Evolutionary conservation across 2,888 invertebrate species (phyloP), one percentile per base, ranked within the genome.

Genomic region (Mythimna impura): DNA sequence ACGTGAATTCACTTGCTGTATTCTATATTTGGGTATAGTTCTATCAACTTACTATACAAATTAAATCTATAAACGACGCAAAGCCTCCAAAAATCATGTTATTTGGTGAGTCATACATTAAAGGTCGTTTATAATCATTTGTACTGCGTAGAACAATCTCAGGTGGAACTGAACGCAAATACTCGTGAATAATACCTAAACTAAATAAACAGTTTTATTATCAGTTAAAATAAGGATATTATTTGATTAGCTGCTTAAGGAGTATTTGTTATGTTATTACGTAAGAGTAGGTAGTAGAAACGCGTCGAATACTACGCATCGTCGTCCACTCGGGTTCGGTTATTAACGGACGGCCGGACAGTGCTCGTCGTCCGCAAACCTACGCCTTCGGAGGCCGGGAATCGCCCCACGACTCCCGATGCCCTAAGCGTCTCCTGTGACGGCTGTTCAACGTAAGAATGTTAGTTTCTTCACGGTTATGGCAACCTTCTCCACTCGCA

Each of bases 31-130:
- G 9, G 9, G 34, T 47, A 20, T 20, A 47, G 14, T 30, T 47
- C 20, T 25, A 22, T 14, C 20, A 17, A 43, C 3, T 47, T 14
- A 20, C 6, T 3, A 12, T 8, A 5, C 14, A 68, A 70, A 67
- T 47, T 9, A 20, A 58, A 25, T 40, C 12, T 40, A 40, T n/a
- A 34, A 58, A 50, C 43, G 34, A 66, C 30, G 6, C 12, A 22
- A 36, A 64, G 36, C 30, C 66, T 64, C 20, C n/a, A 17, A 65
- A 78, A 62, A 58, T 22, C 22, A 64, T 61, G 40, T 55, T 73
- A 30, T 58, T 57, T 47, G 20, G 6, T 80, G 75, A 80, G 36
- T 80, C 80, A 78, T 66, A 52, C 25, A 79, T 74, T 65, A 66
- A 58, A 66, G 62, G 62, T 69, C 62, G 30, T 69, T 65, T 72